Conservation (phyloP, 1,140 invertebrate species). For the Cotesia chilonis region DNA sequence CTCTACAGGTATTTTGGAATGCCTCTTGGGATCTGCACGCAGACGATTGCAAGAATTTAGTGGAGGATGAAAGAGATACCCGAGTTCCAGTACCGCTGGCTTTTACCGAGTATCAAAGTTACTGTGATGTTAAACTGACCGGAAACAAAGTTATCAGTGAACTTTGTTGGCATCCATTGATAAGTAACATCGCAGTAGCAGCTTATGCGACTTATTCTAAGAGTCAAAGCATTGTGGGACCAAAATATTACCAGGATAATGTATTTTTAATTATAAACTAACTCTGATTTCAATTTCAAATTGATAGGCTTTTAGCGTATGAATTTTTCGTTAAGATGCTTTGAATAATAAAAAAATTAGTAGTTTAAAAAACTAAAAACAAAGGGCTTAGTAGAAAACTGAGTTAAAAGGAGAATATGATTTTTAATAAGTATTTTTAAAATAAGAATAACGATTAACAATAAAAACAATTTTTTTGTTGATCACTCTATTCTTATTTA, state of each 20-base stretch:
- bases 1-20: constrained; percentile 59
- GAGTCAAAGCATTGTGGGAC: constrained; percentile 47
- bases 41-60: constrained; percentile 70
- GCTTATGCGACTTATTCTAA: constrained; percentile 69
- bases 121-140: constrained; percentile 69
- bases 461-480: no score
- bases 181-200: constrained; percentile 72
- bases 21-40: constrained; percentile 72
- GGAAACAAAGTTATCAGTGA: constrained; percentile 73
- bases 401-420: no score
- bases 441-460: no score
- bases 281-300: background rate
- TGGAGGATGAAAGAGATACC: constrained; percentile 52
- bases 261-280: constrained; percentile 18
- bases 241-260: constrained; percentile 32
- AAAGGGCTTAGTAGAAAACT: no score
- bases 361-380: no score
- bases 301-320: background rate
- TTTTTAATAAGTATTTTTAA: no score
- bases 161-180: constrained; percentile 74
- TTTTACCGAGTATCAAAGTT: constrained; percentile 71
- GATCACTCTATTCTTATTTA: no score
- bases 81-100: constrained; percentile 55
- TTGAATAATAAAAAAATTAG: no score
- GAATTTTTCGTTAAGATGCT: no score